These are phyloP conservation scores for Aspidoscelis tigris DNA, from an alignment of 2,113 vertebrate genomes.

Conservation along the genomic window DNA sequence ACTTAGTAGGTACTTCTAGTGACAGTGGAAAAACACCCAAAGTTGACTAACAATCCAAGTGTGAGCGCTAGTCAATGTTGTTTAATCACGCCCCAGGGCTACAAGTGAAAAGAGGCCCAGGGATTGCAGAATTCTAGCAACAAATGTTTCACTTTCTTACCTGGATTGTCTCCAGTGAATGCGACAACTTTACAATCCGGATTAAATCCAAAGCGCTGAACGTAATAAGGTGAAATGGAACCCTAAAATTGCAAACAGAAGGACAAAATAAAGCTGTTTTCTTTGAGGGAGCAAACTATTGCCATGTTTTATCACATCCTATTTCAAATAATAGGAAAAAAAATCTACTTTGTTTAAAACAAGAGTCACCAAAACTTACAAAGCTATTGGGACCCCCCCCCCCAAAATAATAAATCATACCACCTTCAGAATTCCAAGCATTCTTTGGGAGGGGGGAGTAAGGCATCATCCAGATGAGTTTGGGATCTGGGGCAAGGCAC, in stretches of 20 bases:
- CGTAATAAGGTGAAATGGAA: slow-evolving; percentile 82
- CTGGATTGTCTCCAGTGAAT: slow-evolving; percentile 97
- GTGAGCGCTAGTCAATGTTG: too few species aligned
- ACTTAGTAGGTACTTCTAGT: too few species aligned
- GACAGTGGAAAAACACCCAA: too few species aligned
- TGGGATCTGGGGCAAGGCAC: too few species aligned
- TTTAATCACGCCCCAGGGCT: too few species aligned
- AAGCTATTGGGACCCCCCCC: too few species aligned
- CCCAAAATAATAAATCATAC: too few species aligned
- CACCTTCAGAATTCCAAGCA: too few species aligned
- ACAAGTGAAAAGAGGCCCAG: not conserved
- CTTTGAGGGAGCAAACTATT: not conserved
- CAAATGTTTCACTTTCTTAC: slow-evolving; percentile 71
- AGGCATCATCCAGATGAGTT: too few species aligned
- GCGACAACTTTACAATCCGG: slow-evolving; percentile 84
- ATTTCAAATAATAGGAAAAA: not conserved
- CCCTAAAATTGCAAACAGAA: slow-evolving; percentile 76
- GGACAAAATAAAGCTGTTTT: not conserved
- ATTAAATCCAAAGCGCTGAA: slow-evolving; percentile 84
- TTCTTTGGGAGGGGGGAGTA: too few species aligned
- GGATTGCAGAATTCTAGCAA: slow-evolving; percentile 41
- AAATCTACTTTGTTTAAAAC: not conserved
- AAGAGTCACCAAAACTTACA: not conserved
- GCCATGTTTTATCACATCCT: slow-evolving; percentile 7
- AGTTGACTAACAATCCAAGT: too few species aligned